Evolutionary conservation across 2,113 vertebrate species (phyloP).

Genomic region (Castor canadensis): DNA sequence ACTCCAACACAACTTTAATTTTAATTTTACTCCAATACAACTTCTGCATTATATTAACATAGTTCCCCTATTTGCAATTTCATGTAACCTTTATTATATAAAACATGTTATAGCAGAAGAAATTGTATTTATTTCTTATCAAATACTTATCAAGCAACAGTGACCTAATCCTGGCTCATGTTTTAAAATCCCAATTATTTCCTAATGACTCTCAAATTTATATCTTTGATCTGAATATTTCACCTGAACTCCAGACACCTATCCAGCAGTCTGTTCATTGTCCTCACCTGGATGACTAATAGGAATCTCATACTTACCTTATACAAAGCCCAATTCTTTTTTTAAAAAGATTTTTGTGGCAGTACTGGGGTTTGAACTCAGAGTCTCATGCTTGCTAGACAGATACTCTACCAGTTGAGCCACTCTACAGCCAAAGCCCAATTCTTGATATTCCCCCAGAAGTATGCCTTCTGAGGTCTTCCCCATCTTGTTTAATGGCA

Average conservation of each 20-base stretch:
- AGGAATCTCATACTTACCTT: slow-evolving; percentile 6
- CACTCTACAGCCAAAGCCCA: no score
- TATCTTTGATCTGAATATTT: neutral
- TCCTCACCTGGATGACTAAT: neutral
- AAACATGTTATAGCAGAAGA: slow-evolving; percentile 17
- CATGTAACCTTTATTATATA: neutral
- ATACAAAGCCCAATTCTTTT: neutral
- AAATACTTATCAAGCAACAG: slow-evolving; percentile 26
- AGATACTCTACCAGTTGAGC: no score
- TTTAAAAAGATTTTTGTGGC: no score
- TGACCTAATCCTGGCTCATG: neutral
- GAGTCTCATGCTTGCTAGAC: no score
- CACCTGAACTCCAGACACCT: neutral
- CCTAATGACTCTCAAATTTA: neutral
- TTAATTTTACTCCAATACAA: neutral
- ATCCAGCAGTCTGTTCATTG: neutral
- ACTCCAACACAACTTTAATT: neutral
- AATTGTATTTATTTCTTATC: neutral
- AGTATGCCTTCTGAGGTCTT: neutral
- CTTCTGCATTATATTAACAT: neutral
- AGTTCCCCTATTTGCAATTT: neutral
- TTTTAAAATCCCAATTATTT: slow-evolving; percentile 44
- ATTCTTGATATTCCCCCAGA: neutral
- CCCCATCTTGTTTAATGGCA: neutral
- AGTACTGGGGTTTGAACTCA: no score